A percentile compares a stretch with the other conserved stretches of the same genome.
phyloP scores from a whole-genome alignment of 2,888 invertebrate genomes.

The Clivina fossor region DNA sequence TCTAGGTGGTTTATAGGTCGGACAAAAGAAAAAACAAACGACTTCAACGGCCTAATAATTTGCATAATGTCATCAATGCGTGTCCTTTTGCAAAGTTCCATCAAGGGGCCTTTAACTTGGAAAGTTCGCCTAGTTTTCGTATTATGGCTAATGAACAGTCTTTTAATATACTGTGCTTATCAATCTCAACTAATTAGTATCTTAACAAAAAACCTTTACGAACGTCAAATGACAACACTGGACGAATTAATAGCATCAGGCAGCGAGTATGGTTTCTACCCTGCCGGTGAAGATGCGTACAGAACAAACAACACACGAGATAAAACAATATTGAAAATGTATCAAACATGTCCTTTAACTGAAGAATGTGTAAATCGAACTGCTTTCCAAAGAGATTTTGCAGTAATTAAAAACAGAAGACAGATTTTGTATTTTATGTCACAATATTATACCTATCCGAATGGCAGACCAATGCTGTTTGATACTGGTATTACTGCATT shows the following conservation, averaged over 20 bases:
- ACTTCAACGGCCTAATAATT: neutral
- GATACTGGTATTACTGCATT: neutral
- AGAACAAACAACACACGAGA: neutral
- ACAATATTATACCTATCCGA: neutral
- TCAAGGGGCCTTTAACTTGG: neutral
- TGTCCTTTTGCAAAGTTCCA: neutral
- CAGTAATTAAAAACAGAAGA: constrained; percentile 15
- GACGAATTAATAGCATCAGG: constrained; percentile 2
- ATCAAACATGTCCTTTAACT: neutral
- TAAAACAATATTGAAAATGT: constrained; percentile 11
- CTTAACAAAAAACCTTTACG: constrained; percentile 10
- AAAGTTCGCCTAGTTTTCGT: constrained; percentile 5
- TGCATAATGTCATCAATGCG: constrained; percentile 3
- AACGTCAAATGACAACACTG: constrained; percentile 8
- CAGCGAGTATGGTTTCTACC: constrained; percentile 1
- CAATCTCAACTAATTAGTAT: constrained; percentile 16
- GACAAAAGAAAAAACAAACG: neutral
- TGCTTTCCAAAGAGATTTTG: constrained; percentile 18
- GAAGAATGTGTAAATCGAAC: constrained; percentile 18
- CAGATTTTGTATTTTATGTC: constrained; percentile 11
- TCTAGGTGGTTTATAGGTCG: constrained; percentile 12
- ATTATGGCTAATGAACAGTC: neutral
- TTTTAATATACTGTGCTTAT: neutral
- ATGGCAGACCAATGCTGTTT: constrained; percentile 11
- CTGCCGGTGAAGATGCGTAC: neutral